phyloP scores from a whole-genome alignment of 2,113 vertebrate genomes.

The Phalacrocorax aristotelis region DNA sequence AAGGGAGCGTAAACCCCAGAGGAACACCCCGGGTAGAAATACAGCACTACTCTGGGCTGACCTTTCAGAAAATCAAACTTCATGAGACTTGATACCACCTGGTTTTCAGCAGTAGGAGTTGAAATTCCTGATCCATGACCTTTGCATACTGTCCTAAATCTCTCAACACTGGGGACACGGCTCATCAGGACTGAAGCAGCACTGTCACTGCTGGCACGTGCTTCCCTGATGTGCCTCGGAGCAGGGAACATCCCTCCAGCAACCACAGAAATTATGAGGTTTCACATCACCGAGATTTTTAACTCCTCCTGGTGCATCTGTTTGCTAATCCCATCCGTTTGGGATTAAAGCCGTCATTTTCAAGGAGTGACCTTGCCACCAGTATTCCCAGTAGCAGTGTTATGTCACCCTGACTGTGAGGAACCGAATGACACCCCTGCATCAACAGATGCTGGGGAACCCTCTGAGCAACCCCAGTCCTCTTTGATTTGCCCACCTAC shows the following conservation, averaged over 20 bases:
- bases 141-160: neutral
- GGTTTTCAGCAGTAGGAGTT: neutral
- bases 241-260: neutral
- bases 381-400: neutral
- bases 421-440: neutral
- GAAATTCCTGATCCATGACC: neutral
- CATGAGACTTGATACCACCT: neutral
- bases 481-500: neutral
- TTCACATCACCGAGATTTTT: neutral
- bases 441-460: neutral
- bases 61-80: neutral
- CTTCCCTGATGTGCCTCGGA: neutral
- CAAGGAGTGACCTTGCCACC: neutral
- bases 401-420: neutral
- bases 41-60: neutral
- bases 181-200: neutral
- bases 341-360: neutral
- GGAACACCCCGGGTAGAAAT: neutral
- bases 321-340: neutral
- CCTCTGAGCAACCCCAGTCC: neutral
- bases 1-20: neutral
- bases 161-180: neutral
- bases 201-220: neutral
- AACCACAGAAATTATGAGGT: neutral
- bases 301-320: neutral